A percentile compares a stretch with the other conserved stretches of the same genome.
phyloP scores from a whole-genome alignment of 2,113 vertebrate genomes.

The Etheostoma cragini region DNA sequence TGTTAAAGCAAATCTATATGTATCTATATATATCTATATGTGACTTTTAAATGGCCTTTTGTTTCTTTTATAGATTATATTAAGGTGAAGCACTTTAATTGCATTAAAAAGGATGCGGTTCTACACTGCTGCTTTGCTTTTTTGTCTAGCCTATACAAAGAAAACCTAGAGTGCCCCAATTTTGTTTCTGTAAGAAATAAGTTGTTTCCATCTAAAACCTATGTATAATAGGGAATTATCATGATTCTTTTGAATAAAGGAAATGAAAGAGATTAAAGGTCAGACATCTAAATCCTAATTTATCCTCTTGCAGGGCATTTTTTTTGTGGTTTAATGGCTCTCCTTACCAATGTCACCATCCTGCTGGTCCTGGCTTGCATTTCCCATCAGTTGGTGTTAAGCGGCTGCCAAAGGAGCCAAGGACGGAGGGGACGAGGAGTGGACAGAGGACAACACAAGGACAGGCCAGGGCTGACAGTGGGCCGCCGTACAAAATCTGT shows the following conservation, averaged over 20 bases:
- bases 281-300: slow-evolving; percentile 35
- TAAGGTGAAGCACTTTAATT: neutral
- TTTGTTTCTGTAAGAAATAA: neutral
- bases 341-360: slow-evolving; percentile 75
- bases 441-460: slow-evolving; percentile 48
- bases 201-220: neutral
- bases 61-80: neutral
- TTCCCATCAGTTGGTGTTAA: slow-evolving; percentile 76
- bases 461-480: slow-evolving; percentile 15
- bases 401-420: slow-evolving; percentile 72
- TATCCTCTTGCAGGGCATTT: slow-evolving; percentile 51
- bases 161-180: neutral
- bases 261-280: slow-evolving; percentile 27
- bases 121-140: neutral
- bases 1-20: neutral
- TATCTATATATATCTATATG: too few relatives aligned
- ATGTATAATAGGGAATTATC: slow-evolving; percentile 5
- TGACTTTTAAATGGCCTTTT: neutral
- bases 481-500: slow-evolving; percentile 47
- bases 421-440: slow-evolving; percentile 58
- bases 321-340: slow-evolving; percentile 74
- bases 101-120: neutral
- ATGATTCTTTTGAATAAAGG: neutral
- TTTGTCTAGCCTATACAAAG: neutral
- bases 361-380: slow-evolving; percentile 84